These are phyloP conservation scores for Philereme vetulata DNA, from an alignment of 2,888 invertebrate species.

Conservation along the genomic window DNA sequence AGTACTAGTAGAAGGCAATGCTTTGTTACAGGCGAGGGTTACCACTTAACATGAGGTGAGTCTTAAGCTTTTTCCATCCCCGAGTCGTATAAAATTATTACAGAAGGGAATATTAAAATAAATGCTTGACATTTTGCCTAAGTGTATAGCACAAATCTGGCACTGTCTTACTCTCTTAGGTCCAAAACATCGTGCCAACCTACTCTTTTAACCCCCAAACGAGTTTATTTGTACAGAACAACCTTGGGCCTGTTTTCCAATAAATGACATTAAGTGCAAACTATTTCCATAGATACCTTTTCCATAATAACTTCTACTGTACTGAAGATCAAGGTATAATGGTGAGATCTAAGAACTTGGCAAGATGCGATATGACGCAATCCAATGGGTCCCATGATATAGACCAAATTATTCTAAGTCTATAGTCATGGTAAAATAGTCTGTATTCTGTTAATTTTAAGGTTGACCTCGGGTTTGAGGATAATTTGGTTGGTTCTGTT, in stretches of 20 bases:
- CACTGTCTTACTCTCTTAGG: not conserved
- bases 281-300: slow-evolving; percentile 40
- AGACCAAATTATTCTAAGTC: slow-evolving; percentile 19
- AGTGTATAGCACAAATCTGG: not conserved
- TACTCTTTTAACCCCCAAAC: slow-evolving; percentile 41
- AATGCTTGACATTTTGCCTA: not conserved
- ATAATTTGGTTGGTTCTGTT: slow-evolving; percentile 42
- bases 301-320: slow-evolving; percentile 25
- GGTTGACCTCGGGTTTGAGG: slow-evolving; percentile 6
- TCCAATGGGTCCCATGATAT: slow-evolving; percentile 48
- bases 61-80: too few relatives aligned
- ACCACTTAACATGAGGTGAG: too few relatives aligned
- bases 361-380: slow-evolving; percentile 60
- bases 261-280: slow-evolving; percentile 43
- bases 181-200: slow-evolving; percentile 16
- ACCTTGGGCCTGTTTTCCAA: slow-evolving; percentile 55
- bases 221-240: slow-evolving; percentile 44
- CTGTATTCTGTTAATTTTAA: slow-evolving; percentile 28
- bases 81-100: too few relatives aligned
- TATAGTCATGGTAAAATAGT: slow-evolving; percentile 28
- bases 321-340: slow-evolving; percentile 45
- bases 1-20: too few relatives aligned
- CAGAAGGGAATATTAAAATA: too few relatives aligned
- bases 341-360: slow-evolving; percentile 49
- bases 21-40: too few relatives aligned